Evolutionary conservation across 2,888 invertebrate species (phyloP).

Genomic region (Capitulum mitella): DNA sequence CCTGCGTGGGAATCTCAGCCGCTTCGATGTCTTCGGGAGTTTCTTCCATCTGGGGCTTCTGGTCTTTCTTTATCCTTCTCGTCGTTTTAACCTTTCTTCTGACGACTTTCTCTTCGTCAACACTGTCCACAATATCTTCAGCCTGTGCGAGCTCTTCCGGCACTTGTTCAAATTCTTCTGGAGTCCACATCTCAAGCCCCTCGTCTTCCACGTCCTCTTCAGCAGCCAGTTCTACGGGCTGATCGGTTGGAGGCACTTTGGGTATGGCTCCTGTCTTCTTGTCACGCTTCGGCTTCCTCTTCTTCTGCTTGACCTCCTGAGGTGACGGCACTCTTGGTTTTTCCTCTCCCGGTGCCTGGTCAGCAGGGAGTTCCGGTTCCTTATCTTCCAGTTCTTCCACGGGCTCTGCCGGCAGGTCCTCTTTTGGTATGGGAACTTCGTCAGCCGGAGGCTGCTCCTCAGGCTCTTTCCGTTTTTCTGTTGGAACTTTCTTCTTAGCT

Average conservation of each 20-base stretch:
- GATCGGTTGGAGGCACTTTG: neutral
- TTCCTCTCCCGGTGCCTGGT: neutral
- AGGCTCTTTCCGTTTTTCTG: constrained; percentile 1
- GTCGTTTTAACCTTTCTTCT: neutral
- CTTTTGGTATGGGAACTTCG: neutral
- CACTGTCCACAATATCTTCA: neutral
- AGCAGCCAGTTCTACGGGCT: too few species aligned
- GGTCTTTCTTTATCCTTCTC: neutral
- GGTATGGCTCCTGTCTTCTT: neutral
- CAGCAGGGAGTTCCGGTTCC: neutral
- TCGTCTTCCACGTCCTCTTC: neutral
- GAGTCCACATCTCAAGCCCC: neutral
- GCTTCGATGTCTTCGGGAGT: neutral
- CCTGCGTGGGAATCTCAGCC: neutral
- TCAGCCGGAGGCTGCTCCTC: neutral
- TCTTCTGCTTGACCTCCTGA: neutral
- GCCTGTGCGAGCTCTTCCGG: neutral
- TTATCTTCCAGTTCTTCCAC: neutral
- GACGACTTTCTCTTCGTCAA: neutral
- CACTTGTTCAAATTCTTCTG: neutral
- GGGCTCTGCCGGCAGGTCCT: neutral
- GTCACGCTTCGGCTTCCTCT: neutral
- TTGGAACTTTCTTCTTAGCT: neutral
- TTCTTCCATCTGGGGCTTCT: neutral
- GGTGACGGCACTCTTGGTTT: neutral